These are phyloP conservation scores for Semicossyphus pulcher DNA, from an alignment of 2,113 vertebrate genomes.

Conservation along the genomic window DNA sequence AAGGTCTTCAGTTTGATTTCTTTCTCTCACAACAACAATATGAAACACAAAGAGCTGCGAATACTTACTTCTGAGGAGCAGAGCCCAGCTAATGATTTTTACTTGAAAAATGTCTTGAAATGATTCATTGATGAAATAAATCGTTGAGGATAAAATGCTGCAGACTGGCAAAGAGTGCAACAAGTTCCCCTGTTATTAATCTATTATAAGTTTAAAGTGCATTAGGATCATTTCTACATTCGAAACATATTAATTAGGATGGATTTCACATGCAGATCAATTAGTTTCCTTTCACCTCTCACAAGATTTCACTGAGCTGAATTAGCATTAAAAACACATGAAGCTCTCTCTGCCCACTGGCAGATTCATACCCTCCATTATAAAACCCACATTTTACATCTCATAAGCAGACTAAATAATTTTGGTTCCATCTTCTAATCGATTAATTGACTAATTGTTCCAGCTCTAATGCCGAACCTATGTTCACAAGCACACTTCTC, in stretches of 20 bases:
- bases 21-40: neutral
- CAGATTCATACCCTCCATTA: slow-evolving; percentile 7
- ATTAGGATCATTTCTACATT: neutral
- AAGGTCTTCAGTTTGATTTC: slow-evolving; percentile 7
- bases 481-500: slow-evolving; percentile 4
- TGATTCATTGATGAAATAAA: neutral
- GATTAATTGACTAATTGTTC: slow-evolving; percentile 36
- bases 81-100: neutral
- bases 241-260: too few relatives aligned
- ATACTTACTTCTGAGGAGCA: neutral
- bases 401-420: slow-evolving; percentile 3
- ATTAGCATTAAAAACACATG: neutral
- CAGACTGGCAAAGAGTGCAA: neutral
- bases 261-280: neutral
- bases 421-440: slow-evolving; percentile 29
- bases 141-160: neutral
- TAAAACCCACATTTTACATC: slow-evolving; percentile 31
- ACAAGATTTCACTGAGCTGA: neutral
- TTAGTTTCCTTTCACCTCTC: neutral
- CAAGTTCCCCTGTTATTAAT: neutral
- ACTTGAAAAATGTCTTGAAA: neutral
- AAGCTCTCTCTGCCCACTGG: neutral
- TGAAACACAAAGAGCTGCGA: neutral
- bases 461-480: slow-evolving; percentile 27
- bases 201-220: neutral